Evolutionary conservation across 2,888 invertebrate species (phyloP).

Genomic region (Drosophila hamatofila): DNA sequence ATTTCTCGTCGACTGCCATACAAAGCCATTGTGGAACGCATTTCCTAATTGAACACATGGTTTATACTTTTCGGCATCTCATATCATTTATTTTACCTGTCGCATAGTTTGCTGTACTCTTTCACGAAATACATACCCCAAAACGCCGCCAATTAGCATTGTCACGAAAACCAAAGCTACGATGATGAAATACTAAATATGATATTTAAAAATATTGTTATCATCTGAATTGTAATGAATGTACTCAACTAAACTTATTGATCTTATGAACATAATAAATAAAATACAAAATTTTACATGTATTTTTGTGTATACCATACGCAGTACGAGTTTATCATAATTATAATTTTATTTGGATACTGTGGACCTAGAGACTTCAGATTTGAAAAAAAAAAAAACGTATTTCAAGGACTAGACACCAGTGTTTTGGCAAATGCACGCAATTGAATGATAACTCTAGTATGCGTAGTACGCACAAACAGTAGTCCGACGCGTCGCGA

Average conservation of each 20-base stretch:
- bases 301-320: too few species aligned
- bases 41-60: slow-evolving; percentile 85
- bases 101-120: slow-evolving; percentile 91
- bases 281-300: too few species aligned
- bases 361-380: too few species aligned
- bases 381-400: too few species aligned
- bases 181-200: slow-evolving; percentile 93
- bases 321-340: too few species aligned
- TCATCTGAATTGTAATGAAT: background rate
- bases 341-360: too few species aligned
- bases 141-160: slow-evolving; percentile 95
- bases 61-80: background rate
- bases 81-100: slow-evolving; percentile 83
- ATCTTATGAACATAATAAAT: background rate
- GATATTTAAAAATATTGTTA: slow-evolving; percentile 31
- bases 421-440: too few species aligned
- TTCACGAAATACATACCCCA: slow-evolving; percentile 95
- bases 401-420: too few species aligned
- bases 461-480: too few species aligned
- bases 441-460: too few species aligned
- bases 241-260: background rate
- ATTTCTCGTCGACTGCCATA: slow-evolving; percentile 90
- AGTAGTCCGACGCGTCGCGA: too few species aligned
- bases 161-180: slow-evolving; percentile 95
- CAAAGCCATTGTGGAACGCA: slow-evolving; percentile 90